Evolutionary conservation across 23 tunicate species (phyloP).

Genomic region (Trididemnum nubilum): DNA sequence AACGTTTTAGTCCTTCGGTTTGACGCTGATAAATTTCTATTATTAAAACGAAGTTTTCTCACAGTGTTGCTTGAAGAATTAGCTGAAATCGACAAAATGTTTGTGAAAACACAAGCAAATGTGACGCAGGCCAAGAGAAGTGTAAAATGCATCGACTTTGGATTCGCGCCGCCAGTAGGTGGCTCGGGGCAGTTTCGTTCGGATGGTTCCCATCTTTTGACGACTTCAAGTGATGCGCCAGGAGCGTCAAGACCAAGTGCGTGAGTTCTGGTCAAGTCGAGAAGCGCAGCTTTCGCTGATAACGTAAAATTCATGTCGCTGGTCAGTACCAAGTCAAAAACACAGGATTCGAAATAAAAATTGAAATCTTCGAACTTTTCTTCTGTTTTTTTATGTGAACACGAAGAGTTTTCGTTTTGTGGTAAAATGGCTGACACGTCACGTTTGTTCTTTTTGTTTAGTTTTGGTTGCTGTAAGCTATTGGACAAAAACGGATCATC

Average conservation of each 20-base stretch:
- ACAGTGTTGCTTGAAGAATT: slow-evolving; percentile 6
- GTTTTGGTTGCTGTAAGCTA: not conserved
- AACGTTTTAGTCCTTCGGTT: too few species aligned
- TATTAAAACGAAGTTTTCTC: too few species aligned
- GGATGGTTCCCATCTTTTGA: slow-evolving; percentile 56
- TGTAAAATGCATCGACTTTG: not conserved
- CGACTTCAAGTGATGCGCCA: slow-evolving; percentile 61
- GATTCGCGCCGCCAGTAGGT: not conserved
- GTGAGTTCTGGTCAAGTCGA: slow-evolving; percentile 68
- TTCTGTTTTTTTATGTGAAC: not conserved
- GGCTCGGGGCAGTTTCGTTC: not conserved
- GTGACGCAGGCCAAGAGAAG: not conserved
- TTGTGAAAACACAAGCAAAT: not conserved
- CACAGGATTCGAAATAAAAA: slow-evolving; percentile 95
- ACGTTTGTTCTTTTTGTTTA: slow-evolving; percentile 8
- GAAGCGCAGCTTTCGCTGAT: slow-evolving; percentile 70
- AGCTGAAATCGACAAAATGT: slow-evolving; percentile 1
- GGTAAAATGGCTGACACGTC: slow-evolving; percentile 4
- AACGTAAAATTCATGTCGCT: slow-evolving; percentile 75
- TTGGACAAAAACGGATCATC: not conserved
- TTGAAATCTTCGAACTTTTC: slow-evolving; percentile 28
- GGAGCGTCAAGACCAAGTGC: slow-evolving; percentile 50
- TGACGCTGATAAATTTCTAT: too few species aligned
- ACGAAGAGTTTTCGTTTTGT: not conserved
- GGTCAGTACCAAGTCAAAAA: slow-evolving; percentile 81